Conservation (phyloP, 2,888 invertebrate genomes). For the Rhimphoctona megacephalus region DNA sequence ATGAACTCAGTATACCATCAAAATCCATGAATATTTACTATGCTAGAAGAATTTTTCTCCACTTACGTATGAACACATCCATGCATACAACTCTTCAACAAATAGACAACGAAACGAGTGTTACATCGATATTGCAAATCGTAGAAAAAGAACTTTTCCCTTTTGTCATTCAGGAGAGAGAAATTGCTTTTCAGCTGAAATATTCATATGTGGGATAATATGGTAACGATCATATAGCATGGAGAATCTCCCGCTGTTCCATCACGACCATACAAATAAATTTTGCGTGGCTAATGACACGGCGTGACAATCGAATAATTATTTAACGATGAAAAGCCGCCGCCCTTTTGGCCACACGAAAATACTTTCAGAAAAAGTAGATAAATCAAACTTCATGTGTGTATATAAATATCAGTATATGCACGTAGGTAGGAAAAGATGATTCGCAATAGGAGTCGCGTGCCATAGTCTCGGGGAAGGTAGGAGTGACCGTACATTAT, state of each 20-base stretch:
- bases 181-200: conserved; percentile 10
- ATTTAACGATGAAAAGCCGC: conserved; percentile 61
- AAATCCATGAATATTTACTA: conserved; percentile 2
- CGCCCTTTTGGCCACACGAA: conserved; percentile 57
- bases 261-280: conserved; percentile 41
- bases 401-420: neutral
- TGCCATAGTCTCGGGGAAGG: conserved; percentile 72
- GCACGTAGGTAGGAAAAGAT: conserved; percentile 76
- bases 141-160: neutral
- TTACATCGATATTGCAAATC: conserved; percentile 36
- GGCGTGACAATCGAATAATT: conserved; percentile 65
- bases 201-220: conserved; percentile 2
- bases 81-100: neutral
- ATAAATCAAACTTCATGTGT: conserved; percentile 57
- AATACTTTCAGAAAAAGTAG: conserved; percentile 35
- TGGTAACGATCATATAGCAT: neutral
- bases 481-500: conserved; percentile 83
- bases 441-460: conserved; percentile 77
- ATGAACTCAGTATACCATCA: conserved; percentile 1
- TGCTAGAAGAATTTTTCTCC: conserved; percentile 26
- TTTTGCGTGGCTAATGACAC: conserved; percentile 58
- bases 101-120: conserved; percentile 23
- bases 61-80: neutral
- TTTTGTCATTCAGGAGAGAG: conserved; percentile 2
- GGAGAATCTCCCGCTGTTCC: conserved; percentile 12